Evolutionary conservation across 2,113 vertebrate genomes (phyloP), one percentile per base, ranked within the genome.

Genomic region (Gobio gobio): DNA sequence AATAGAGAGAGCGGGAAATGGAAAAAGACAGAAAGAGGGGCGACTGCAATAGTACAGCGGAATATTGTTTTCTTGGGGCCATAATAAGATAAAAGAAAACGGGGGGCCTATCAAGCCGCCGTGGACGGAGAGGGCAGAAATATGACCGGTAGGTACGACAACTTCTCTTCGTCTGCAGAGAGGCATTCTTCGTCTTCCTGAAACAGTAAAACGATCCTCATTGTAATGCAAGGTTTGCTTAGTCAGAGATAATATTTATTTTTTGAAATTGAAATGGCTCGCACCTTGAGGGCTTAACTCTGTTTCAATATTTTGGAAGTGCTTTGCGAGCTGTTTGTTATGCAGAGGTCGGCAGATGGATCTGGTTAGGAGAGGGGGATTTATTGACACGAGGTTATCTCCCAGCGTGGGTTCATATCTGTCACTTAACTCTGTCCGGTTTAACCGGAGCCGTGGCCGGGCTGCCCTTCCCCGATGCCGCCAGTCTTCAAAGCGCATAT

Each of bases 191-290:
- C 75, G 72, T 29, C 61, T 47, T n/a, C 47, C 66, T 43, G 86
- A 88, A 89, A 86, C 84, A 70, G 88, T 87, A 87, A 85, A 85
- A 75, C 61, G 91, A 92, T 89, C 88, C 90, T 93, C 89, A 92
- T 94, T 93, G 92, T 89, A 86, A 93, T 90, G 91, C 89, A 79
- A 91, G 86, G 92, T 93, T 94, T 91, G 89, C 90, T 90, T 92
- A 93, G 91, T 92, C 91, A 90, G 88, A 93, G 90, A 94, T 93
- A 93, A 94, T 94, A 94, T 95, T 95, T 95, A 92, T 92, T 94
- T 94, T 92, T 88, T 86, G 91, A 93, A 95, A 93, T 95, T 93
- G 93, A 95, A 93, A 91, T 90, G 93, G 92, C 92, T 92, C 91
- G 89, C 90, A 92, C 91, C 87, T 91, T 91, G 89, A 93, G 91